Evolutionary conservation across 2,113 vertebrate genomes (phyloP).

Genomic region (Peucedramus taeniatus): DNA sequence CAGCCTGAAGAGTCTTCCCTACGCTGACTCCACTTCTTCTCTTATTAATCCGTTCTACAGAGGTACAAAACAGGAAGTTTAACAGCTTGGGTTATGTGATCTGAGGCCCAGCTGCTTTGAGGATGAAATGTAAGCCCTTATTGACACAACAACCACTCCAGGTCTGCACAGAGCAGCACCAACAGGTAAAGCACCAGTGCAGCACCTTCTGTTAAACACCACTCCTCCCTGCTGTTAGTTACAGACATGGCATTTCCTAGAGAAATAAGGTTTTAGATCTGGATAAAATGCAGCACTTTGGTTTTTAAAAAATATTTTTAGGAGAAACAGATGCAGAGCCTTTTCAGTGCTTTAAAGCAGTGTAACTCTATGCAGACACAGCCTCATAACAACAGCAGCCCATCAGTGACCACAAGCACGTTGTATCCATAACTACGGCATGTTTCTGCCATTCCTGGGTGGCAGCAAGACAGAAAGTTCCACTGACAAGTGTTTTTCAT

Average conservation of each 20-base stretch:
- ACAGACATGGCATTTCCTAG: neutral
- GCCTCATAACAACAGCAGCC: neutral
- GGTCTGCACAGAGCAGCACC: neutral
- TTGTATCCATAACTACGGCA: neutral
- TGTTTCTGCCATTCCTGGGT: neutral
- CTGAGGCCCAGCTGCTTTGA: neutral
- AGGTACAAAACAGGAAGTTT: neutral
- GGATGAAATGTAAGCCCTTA: neutral
- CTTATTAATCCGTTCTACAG: neutral
- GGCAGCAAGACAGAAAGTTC: neutral
- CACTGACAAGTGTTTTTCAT: neutral
- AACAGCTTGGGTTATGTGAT: neutral
- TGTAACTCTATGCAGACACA: neutral
- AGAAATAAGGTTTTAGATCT: neutral
- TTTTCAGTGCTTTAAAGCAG: neutral
- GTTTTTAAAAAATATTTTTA: neutral
- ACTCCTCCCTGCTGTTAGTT: neutral
- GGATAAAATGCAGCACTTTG: neutral
- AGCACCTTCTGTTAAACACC: neutral
- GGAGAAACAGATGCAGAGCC: neutral
- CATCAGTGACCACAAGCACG: neutral
- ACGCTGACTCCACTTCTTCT: neutral
- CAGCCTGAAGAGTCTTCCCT: neutral
- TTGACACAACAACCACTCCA: neutral
- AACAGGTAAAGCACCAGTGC: neutral